phyloP scores from a whole-genome alignment of 2,113 vertebrate species.

The Perognathus longimembris region DNA sequence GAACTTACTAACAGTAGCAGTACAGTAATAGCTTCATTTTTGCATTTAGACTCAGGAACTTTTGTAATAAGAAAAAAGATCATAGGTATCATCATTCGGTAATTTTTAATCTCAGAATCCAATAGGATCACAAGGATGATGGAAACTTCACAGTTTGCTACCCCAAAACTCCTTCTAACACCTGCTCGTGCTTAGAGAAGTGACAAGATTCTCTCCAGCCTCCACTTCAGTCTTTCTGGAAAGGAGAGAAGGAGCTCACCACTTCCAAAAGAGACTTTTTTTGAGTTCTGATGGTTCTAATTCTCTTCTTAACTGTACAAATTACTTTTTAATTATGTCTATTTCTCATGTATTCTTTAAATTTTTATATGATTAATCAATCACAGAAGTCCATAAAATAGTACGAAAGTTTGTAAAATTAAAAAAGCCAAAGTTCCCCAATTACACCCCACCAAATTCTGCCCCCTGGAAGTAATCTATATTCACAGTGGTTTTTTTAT shows the following conservation, averaged over 20 bases:
- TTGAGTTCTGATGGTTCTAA: neutral
- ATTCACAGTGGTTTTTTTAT: neutral
- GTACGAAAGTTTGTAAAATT: neutral
- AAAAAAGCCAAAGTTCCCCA: neutral
- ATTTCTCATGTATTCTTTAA: slow-evolving; percentile 13
- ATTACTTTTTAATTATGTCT: neutral
- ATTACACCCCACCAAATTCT: neutral
- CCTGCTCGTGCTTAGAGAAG: too few species aligned
- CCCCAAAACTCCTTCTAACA: neutral
- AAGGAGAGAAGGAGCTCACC: neutral
- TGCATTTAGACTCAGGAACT: neutral
- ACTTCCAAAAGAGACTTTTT: neutral
- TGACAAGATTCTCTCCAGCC: neutral
- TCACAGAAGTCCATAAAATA: neutral
- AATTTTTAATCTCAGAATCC: neutral
- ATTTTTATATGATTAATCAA: neutral
- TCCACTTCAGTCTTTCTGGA: neutral
- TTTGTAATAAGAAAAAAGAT: neutral
- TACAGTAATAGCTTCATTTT: neutral
- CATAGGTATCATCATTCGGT: neutral
- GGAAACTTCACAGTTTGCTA: neutral
- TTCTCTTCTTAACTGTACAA: neutral
- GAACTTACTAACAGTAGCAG: neutral
- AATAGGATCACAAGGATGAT: neutral
- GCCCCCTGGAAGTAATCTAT: neutral